phyloP scores from a whole-genome alignment of 2,797 vertebrate species.

The Lithobates pipiens region DNA sequence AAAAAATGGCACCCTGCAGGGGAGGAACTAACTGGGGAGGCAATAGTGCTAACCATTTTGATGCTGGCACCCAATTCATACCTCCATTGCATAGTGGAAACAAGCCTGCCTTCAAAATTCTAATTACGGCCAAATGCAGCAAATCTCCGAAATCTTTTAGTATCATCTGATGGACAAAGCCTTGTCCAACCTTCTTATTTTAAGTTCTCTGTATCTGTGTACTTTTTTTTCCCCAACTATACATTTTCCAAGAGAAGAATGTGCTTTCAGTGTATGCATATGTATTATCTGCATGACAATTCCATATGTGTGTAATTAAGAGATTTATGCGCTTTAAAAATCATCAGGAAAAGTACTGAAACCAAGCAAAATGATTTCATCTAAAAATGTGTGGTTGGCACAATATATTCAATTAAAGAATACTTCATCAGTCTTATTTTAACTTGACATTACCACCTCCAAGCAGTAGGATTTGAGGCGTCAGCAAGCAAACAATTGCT shows the following conservation, averaged over 20 bases:
- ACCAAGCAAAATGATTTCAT: neutral
- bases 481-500: neutral
- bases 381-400: slow-evolving; percentile 26
- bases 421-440: neutral
- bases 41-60: neutral
- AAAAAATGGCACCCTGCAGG: too few species aligned
- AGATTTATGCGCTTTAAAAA: neutral
- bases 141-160: neutral
- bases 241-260: slow-evolving; percentile 6
- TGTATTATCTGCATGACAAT: slow-evolving; percentile 3
- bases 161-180: slow-evolving; percentile 3
- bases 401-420: slow-evolving; percentile 11
- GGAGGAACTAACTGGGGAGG: too few species aligned
- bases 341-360: slow-evolving; percentile 3
- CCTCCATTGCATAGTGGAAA: neutral
- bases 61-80: neutral
- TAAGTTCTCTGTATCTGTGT: neutral
- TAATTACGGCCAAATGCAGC: neutral
- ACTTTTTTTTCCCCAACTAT: neutral
- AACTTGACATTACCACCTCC: slow-evolving; percentile 3
- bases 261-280: slow-evolving; percentile 18
- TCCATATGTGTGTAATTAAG: slow-evolving; percentile 13
- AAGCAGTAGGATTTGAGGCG: neutral
- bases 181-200: neutral
- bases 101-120: neutral